Evolutionary conservation across 2,797 vertebrate genomes (phyloP).

Genomic region (Lepilemur septentrionalis): DNA sequence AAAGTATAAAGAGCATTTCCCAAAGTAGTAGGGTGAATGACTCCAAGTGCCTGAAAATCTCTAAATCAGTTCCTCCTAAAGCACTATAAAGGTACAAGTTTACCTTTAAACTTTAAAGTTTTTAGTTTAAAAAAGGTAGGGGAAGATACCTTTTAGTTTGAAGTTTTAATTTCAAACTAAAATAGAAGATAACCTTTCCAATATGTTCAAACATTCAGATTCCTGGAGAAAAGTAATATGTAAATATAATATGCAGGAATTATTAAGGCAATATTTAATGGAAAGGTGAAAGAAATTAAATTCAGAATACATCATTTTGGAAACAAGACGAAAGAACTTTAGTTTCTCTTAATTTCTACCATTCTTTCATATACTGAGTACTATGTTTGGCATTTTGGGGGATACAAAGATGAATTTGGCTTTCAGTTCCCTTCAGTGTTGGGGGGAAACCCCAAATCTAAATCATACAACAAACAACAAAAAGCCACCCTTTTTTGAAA

Average conservation of each 20-base stretch:
- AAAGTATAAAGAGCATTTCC: slow-evolving; percentile 30
- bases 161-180: slow-evolving; percentile 38
- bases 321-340: slow-evolving; percentile 5
- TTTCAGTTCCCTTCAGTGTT: background rate
- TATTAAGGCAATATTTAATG: slow-evolving; percentile 19
- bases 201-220: slow-evolving; percentile 3
- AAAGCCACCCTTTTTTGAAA: slow-evolving; percentile 47
- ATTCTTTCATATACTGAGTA: background rate
- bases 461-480: background rate
- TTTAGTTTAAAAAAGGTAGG: background rate
- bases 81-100: background rate
- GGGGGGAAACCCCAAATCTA: background rate
- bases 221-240: slow-evolving; percentile 20
- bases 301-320: slow-evolving; percentile 1
- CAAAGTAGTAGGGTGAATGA: background rate
- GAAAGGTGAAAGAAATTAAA: slow-evolving; percentile 39
- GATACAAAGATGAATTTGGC: background rate
- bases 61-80: background rate
- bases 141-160: background rate
- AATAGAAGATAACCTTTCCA: background rate
- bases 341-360: slow-evolving; percentile 12
- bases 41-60: background rate
- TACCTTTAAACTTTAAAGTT: background rate
- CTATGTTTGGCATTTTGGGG: background rate
- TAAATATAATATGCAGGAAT: background rate